These are phyloP conservation scores for Crotalus helleri DNA, from an alignment of 2,113 vertebrate genomes.

Conservation along the genomic window DNA sequence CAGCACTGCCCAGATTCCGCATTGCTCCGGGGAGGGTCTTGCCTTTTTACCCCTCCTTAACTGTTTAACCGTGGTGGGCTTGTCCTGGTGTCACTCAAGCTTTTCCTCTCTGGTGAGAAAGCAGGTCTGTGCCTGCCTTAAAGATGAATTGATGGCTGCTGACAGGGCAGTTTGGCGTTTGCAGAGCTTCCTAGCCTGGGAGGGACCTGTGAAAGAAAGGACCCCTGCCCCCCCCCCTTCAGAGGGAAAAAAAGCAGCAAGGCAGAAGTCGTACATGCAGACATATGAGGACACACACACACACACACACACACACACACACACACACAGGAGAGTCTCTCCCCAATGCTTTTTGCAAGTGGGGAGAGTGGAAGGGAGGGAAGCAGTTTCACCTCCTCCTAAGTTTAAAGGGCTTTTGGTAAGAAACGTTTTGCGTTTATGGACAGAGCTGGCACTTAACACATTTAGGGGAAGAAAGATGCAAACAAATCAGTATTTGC, in stretches of 20 bases:
- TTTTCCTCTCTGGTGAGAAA: not conserved
- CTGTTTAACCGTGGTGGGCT: no score
- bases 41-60: not conserved
- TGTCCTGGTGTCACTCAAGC: not conserved
- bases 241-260: not conserved
- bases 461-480: not conserved
- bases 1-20: not conserved
- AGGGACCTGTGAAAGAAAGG: no score
- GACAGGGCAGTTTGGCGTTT: not conserved
- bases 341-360: not conserved
- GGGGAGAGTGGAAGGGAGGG: not conserved
- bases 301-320: not conserved
- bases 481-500: not conserved
- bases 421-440: not conserved
- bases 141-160: not conserved
- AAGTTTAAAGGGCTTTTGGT: not conserved
- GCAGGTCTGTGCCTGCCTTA: not conserved
- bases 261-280: not conserved
- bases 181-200: not conserved
- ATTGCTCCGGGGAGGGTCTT: not conserved
- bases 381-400: not conserved
- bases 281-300: no score
- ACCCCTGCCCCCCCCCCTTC: not conserved
- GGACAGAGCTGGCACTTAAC: not conserved
- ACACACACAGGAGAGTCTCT: not conserved